Percentiles rank a stretch among this genome's conserved stretches.
These are phyloP conservation scores for Heteromormyrus szaboi DNA, from an alignment of 2,797 vertebrate species.

Conservation along the genomic window DNA sequence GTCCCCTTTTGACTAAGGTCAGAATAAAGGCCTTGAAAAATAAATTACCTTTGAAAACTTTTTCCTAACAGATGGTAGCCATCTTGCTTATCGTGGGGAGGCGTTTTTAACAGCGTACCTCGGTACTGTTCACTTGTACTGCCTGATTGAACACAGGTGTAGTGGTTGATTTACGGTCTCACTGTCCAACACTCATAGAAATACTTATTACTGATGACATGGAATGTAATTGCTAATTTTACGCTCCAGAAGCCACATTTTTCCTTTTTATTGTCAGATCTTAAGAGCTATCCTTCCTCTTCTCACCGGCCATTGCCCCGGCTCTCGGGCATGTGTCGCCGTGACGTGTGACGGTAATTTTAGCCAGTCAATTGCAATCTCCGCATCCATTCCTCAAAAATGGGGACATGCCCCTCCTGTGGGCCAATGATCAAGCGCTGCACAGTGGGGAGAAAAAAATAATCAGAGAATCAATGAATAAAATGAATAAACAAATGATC, in stretches of 20 bases:
- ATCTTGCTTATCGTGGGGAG: constrained; percentile 75
- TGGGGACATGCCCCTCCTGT: constrained; percentile 50
- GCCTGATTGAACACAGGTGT: constrained; percentile 83
- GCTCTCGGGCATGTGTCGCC: constrained; percentile 65
- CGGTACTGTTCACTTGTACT: constrained; percentile 54
- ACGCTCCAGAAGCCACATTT: constrained; percentile 85
- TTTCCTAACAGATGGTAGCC: constrained; percentile 66
- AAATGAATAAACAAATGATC: constrained; percentile 24
- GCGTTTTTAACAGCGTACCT: constrained; percentile 62
- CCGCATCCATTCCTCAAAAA: constrained; percentile 63
- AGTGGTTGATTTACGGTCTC: constrained; percentile 84
- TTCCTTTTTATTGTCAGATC: constrained; percentile 67
- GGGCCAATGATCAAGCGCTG: not conserved
- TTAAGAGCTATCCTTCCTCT: constrained; percentile 70
- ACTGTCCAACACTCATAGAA: constrained; percentile 82
- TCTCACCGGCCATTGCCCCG: constrained; percentile 59
- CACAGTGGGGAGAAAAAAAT: not conserved
- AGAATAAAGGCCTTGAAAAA: constrained; percentile 63
- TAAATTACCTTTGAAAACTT: constrained; percentile 74
- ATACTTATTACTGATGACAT: constrained; percentile 96
- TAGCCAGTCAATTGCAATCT: constrained; percentile 69
- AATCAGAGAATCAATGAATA: constrained; percentile 4
- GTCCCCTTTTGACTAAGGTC: constrained; percentile 55
- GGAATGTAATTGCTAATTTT: constrained; percentile 97
- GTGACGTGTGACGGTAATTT: constrained; percentile 61